A percentile compares a stretch with the other conserved stretches of the same genome.
Evolutionary conservation across 2,888 invertebrate genomes (phyloP).

Genomic region (Sepioteuthis lessoniana): DNA sequence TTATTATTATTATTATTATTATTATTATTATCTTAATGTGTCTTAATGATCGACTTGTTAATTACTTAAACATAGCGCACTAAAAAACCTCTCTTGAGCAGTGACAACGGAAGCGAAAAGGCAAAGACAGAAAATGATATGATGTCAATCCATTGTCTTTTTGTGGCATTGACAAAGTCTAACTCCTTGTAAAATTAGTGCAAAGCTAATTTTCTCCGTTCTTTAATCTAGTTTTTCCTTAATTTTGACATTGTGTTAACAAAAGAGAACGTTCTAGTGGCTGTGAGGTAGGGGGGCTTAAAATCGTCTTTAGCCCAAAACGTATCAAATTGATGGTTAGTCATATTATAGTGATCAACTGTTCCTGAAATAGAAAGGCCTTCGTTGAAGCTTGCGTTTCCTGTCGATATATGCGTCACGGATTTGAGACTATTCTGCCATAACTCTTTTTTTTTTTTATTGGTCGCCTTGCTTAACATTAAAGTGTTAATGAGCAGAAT

Average conservation of each 20-base stretch:
- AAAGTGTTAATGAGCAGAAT: conserved; percentile 5
- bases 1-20: background rate
- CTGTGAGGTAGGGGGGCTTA: background rate
- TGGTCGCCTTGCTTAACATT: background rate
- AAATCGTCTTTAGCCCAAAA: background rate
- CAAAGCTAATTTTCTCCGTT: background rate
- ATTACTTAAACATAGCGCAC: background rate
- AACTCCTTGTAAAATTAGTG: background rate
- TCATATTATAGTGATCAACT: background rate
- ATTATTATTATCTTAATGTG: background rate
- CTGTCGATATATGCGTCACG: background rate
- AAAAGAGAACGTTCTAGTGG: background rate
- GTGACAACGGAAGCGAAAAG: background rate
- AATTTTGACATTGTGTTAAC: background rate
- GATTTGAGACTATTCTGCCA: background rate
- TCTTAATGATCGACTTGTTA: background rate
- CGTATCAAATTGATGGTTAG: background rate
- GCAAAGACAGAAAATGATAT: background rate
- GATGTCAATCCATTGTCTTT: background rate
- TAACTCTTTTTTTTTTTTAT: background rate
- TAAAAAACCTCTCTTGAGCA: background rate
- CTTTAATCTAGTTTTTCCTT: background rate
- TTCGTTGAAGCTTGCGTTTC: conserved; percentile 33
- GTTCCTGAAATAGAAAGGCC: background rate
- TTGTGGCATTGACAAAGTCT: background rate